phyloP scores from a whole-genome alignment of 2,888 invertebrate species.

The Callyntrura sp. region DNA sequence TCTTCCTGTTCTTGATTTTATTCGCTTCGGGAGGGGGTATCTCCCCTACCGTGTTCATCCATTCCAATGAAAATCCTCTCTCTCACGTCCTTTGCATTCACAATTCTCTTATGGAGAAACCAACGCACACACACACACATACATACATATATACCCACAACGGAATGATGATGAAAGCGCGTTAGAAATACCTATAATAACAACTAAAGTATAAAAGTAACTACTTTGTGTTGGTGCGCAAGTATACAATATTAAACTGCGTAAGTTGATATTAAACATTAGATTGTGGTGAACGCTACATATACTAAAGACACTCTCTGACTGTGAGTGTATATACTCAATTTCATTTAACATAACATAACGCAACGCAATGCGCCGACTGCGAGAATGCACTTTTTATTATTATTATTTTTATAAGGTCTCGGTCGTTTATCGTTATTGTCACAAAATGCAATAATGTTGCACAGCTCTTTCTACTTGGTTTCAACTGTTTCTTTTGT shows the following conservation, averaged over 20 bases:
- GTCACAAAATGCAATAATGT: slow-evolving; percentile 66
- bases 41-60: slow-evolving; percentile 83
- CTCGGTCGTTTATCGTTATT: slow-evolving; percentile 73
- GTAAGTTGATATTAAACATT: background rate
- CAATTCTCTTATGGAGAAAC: slow-evolving; percentile 67
- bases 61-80: slow-evolving; percentile 82
- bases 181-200: slow-evolving; percentile 1
- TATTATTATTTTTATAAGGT: slow-evolving; percentile 71
- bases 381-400: slow-evolving; percentile 69
- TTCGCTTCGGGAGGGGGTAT: slow-evolving; percentile 84
- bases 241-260: slow-evolving; percentile 12
- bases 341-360: background rate
- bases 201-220: background rate
- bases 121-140: slow-evolving; percentile 20
- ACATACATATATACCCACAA: slow-evolving; percentile 8
- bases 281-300: background rate
- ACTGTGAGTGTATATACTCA: slow-evolving; percentile 8
- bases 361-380: background rate
- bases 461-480: background rate
- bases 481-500: background rate
- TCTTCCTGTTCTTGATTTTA: slow-evolving; percentile 84
- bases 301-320: no score
- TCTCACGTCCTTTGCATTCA: slow-evolving; percentile 76
- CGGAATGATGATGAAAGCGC: slow-evolving; percentile 18
- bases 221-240: background rate